Conservation (phyloP, 2,888 invertebrate species). For the Empis livida region DNA sequence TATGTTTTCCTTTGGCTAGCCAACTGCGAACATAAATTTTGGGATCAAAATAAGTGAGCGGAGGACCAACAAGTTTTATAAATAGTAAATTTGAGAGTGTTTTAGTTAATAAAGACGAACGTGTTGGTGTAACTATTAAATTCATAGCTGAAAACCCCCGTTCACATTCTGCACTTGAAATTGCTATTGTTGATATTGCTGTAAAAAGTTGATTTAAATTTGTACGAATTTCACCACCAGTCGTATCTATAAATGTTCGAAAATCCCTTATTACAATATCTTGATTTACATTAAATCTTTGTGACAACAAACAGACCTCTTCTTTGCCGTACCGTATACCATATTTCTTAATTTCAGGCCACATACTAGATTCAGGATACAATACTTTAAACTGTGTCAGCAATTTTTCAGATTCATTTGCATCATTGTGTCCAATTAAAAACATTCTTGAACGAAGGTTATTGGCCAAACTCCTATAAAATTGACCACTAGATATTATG, state of each 20-base stretch:
- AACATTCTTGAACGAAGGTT: no score
- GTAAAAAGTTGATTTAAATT: neutral
- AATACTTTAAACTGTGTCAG: no score
- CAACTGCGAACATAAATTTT: neutral
- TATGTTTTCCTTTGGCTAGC: neutral
- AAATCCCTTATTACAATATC: no score
- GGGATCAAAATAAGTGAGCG: neutral
- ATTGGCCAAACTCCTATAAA: neutral
- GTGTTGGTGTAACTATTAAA: neutral
- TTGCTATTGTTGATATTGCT: neutral
- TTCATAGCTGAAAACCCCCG: neutral
- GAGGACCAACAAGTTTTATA: neutral
- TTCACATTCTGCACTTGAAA: neutral
- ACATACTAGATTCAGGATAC: no score
- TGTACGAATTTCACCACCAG: no score
- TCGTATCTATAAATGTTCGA: no score
- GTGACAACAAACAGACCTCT: no score
- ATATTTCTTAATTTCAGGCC: no score
- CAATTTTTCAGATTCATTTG: no score
- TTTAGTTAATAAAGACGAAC: neutral
- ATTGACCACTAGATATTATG: neutral
- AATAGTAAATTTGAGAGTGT: neutral
- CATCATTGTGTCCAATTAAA: no score
- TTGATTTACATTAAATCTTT: no score
- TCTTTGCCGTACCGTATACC: no score